Evolutionary conservation across 1,140 invertebrate species (phyloP).

Genomic region (Brachionus asplanchnoidis): DNA sequence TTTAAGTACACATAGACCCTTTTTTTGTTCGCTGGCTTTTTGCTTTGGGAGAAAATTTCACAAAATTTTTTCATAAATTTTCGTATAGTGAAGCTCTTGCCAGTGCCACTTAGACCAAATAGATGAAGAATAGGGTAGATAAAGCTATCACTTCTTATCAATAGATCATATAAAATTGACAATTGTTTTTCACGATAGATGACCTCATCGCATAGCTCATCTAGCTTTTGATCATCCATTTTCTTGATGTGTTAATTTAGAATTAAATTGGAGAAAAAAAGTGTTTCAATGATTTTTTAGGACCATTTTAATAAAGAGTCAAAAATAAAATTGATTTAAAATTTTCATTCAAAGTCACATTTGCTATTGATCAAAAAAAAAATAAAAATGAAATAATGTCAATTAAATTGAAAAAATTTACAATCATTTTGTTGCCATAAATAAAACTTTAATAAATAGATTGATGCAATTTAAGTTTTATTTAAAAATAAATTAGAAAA

Average conservation of each 20-base stretch:
- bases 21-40: not conserved
- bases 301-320: not conserved
- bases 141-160: not conserved
- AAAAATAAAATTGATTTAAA: not conserved
- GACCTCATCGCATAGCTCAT: not conserved
- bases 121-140: constrained; percentile 28
- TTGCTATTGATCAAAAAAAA: not conserved
- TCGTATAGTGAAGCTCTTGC: not conserved
- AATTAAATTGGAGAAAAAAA: not conserved
- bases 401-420: not conserved
- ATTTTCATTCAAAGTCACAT: not conserved
- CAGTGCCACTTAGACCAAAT: constrained; percentile 21
- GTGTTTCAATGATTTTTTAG: not conserved
- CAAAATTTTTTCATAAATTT: constrained; percentile 40
- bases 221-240: not conserved
- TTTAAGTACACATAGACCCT: not conserved
- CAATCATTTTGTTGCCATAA: not conserved
- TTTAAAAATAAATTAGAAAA: constrained; percentile 1
- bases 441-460: not conserved
- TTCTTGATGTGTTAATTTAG: not conserved
- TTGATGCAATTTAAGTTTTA: not conserved
- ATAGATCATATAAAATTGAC: constrained; percentile 6
- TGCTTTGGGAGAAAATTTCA: not conserved
- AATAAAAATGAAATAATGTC: not conserved
- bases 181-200: not conserved